Evolutionary conservation across 2,113 vertebrate species (phyloP).

Genomic region (Neomonachus schauinslandi): DNA sequence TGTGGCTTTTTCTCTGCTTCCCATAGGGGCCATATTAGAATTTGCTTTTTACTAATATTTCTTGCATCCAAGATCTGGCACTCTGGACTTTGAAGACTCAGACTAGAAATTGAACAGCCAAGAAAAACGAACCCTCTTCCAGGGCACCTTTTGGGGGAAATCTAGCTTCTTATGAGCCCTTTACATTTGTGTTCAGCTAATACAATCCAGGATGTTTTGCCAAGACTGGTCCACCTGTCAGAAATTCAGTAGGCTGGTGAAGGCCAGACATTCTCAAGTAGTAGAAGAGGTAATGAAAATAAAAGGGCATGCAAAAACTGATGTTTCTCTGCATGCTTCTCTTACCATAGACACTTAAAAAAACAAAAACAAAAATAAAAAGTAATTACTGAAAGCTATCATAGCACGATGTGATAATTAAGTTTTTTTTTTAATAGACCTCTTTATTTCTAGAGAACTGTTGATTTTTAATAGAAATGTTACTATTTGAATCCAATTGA

Average conservation of each 20-base stretch:
- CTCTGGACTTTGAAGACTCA: conserved; percentile 5
- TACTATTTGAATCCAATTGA: conserved; percentile 60
- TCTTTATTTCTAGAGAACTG: conserved; percentile 68
- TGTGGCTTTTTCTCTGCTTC: background rate
- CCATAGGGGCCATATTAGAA: background rate
- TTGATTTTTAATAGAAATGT: conserved; percentile 69
- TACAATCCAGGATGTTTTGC: conserved; percentile 29
- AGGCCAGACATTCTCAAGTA: conserved; percentile 18
- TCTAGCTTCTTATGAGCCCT: background rate
- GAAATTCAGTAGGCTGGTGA: background rate
- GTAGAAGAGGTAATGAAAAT: conserved; percentile 50
- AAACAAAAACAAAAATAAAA: conserved; percentile 65
- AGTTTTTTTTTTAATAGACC: conserved; percentile 51
- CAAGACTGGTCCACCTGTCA: conserved; percentile 21
- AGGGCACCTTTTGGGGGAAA: background rate
- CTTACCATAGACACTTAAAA: conserved; percentile 50
- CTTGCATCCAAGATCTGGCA: background rate
- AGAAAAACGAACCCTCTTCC: background rate
- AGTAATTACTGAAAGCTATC: conserved; percentile 57
- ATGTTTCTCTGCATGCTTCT: conserved; percentile 43
- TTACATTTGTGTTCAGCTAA: conserved; percentile 39
- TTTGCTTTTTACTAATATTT: background rate
- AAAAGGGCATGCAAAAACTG: background rate
- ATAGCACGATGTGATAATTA: conserved; percentile 30
- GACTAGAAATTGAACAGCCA: background rate